A percentile compares a stretch with the other conserved stretches of the same genome.
Conservation (phyloP, 2,888 invertebrate genomes). For the Deilephila elpenor region DNA sequence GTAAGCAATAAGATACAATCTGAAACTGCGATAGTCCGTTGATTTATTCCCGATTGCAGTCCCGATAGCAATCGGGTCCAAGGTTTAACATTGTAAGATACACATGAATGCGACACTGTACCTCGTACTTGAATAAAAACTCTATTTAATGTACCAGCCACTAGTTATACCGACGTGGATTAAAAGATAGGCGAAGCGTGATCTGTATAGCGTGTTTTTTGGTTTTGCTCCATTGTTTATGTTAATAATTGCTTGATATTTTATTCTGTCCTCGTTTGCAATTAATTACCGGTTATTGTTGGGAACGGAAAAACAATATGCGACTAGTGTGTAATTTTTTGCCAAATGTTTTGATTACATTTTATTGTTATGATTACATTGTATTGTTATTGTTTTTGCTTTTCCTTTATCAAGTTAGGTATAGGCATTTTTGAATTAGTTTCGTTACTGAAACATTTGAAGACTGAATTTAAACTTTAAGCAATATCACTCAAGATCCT, state of each 20-base stretch:
- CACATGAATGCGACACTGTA: neutral
- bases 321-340: neutral
- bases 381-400: neutral
- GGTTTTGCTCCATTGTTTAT: constrained; percentile 3
- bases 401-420: too few relatives aligned
- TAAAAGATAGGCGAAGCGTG: constrained; percentile 1
- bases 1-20: constrained; percentile 5
- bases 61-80: neutral
- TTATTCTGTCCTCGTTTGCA: neutral
- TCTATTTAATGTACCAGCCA: neutral
- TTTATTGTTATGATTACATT: neutral
- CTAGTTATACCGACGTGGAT: neutral
- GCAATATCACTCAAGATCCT: too few relatives aligned
- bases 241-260: neutral
- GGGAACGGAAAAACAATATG: constrained; percentile 3
- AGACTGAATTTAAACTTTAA: too few relatives aligned
- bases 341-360: neutral
- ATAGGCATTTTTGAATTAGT: too few relatives aligned
- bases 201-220: constrained; percentile 3
- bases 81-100: constrained; percentile 4
- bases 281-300: constrained; percentile 4
- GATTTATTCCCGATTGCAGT: constrained; percentile 21
- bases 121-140: neutral
- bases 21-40: neutral
- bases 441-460: too few relatives aligned